Evolutionary conservation across 2,113 vertebrate species (phyloP).

Genomic region (Sapayoa aenigma): DNA sequence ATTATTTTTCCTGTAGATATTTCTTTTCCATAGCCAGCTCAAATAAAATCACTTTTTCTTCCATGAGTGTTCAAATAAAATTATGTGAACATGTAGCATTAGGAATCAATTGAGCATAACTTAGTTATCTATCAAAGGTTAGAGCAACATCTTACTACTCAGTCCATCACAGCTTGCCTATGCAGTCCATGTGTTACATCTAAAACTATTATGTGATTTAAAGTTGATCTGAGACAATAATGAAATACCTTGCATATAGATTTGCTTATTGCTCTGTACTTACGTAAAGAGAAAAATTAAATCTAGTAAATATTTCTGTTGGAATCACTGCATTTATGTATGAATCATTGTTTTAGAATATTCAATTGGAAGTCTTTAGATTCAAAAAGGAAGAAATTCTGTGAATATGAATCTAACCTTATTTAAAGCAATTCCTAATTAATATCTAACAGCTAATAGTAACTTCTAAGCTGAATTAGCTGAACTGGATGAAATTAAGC

Average conservation of each 20-base stretch:
- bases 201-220: background rate
- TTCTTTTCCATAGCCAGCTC: background rate
- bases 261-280: background rate
- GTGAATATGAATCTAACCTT: conserved; percentile 21
- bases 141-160: background rate
- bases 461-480: conserved; percentile 33
- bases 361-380: background rate
- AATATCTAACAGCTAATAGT: conserved; percentile 43
- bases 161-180: background rate
- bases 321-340: background rate
- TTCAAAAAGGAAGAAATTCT: background rate
- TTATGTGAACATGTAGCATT: background rate
- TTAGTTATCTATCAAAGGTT: background rate
- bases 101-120: background rate
- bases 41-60: background rate
- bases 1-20: background rate
- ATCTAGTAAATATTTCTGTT: background rate
- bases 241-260: background rate
- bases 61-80: background rate
- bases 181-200: background rate
- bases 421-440: conserved; percentile 56
- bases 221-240: background rate
- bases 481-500: conserved; percentile 37
- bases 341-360: background rate
- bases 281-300: background rate